These are phyloP conservation scores for Nothobranchius furzeri DNA, from an alignment of 2,113 vertebrate genomes.

Conservation along the genomic window DNA sequence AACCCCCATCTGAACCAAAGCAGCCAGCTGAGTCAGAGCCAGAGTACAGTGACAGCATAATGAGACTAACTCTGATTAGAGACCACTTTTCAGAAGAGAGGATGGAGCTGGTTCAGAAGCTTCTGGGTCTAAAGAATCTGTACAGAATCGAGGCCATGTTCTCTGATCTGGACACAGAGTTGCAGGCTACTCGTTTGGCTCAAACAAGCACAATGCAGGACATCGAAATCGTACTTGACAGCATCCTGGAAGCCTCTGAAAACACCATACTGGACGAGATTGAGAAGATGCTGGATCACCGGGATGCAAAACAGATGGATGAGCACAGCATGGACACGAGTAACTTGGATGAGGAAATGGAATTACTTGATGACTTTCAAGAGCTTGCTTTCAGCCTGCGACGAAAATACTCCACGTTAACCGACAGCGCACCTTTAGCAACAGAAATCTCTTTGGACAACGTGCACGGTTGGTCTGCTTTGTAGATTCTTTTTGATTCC, in stretches of 20 bases:
- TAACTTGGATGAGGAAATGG: conserved; percentile 82
- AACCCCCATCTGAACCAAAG: conserved; percentile 10
- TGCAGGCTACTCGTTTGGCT: conserved; percentile 74
- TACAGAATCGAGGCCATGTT: conserved; percentile 86
- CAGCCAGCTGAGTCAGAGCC: not conserved
- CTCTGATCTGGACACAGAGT: conserved; percentile 81
- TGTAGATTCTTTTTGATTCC: conserved; percentile 11
- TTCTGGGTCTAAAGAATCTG: conserved; percentile 80
- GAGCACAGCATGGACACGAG: conserved; percentile 63
- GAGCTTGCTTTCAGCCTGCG: conserved; percentile 89
- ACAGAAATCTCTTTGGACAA: conserved; percentile 31
- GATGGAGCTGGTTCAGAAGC: conserved; percentile 77
- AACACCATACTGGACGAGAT: conserved; percentile 83
- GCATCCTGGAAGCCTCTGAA: conserved; percentile 86
- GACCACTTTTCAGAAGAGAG: conserved; percentile 82
- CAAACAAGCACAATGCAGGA: conserved; percentile 66
- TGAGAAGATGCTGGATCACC: conserved; percentile 85
- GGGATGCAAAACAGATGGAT: conserved; percentile 52
- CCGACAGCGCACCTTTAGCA: conserved; percentile 73
- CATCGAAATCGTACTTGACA: conserved; percentile 82
- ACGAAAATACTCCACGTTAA: conserved; percentile 80
- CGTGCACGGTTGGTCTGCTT: conserved; percentile 56
- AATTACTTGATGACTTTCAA: conserved; percentile 88
- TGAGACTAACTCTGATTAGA: conserved; percentile 78
- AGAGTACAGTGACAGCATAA: conserved; percentile 70